Evolutionary conservation across 2,888 invertebrate genomes (phyloP).

Genomic region (Smittia aterrima): DNA sequence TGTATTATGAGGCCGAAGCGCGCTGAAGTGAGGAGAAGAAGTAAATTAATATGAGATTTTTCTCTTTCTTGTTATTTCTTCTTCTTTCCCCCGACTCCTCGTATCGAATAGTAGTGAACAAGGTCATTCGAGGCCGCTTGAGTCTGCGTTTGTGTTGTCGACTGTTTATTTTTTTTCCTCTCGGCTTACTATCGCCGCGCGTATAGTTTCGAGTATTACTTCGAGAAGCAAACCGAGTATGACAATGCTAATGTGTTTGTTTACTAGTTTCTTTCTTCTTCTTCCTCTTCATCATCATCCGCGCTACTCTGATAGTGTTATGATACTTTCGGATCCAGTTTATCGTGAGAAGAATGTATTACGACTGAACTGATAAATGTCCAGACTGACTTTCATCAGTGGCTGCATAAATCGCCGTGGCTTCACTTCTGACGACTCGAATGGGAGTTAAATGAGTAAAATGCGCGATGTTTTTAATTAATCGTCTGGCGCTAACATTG

Average conservation of each 20-base stretch:
- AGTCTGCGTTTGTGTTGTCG: not conserved
- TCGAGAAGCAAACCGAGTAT: not conserved
- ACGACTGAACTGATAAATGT: not conserved
- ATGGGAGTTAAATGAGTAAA: not conserved
- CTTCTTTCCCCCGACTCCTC: no score
- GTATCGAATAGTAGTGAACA: conserved; percentile 22
- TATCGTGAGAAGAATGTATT: not conserved
- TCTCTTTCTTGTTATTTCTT: conserved; percentile 1
- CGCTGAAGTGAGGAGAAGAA: not conserved
- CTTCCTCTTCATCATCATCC: not conserved
- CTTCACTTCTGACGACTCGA: no score
- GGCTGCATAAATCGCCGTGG: not conserved
- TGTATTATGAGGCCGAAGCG: not conserved
- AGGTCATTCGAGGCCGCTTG: conserved; percentile 35
- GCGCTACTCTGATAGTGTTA: not conserved
- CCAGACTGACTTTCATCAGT: not conserved
- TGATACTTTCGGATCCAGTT: conserved; percentile 16
- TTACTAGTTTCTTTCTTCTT: not conserved
- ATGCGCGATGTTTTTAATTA: not conserved
- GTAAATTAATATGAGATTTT: not conserved
- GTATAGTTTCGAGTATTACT: not conserved
- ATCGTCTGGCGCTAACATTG: conserved; percentile 5
- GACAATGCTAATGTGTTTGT: conserved; percentile 9
- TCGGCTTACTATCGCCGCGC: not conserved
- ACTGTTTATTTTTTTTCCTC: not conserved